Evolutionary conservation across 1,140 invertebrate genomes (phyloP), one percentile per base, ranked within the genome.

Genomic region (Portunus trituberculatus): DNA sequence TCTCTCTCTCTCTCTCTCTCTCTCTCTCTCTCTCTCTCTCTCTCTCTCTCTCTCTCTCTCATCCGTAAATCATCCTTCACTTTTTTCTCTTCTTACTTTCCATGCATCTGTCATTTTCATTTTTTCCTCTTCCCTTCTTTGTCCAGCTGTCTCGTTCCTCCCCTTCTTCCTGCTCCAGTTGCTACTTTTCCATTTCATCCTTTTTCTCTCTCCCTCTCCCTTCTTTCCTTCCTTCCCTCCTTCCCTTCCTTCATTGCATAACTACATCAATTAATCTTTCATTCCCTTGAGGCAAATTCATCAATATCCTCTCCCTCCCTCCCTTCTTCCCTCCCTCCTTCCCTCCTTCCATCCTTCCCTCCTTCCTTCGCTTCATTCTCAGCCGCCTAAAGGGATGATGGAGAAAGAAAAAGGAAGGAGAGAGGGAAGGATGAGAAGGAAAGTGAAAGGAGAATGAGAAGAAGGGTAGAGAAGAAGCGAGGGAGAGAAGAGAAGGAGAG

Each of bases 1-100:
- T 25, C 28, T 88, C 28, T 46, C 45, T 46, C 86, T 88, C 31
- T 46, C 45, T 88, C 86, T 88, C 86, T 46, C 45, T 39, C 87
- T 88, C 46, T 88, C 46, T 48, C 87, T 32, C 29, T 32, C 87
- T 48, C 87, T 32, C 29, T 28, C 46, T 48, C 87, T 32, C 29
- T 28, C 32, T 48, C 87, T 32, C 29, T n/a, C 67, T 76, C n/a
- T 76, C 20, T 76, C 67, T 76, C 20, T 76, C 67, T 76, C 12
- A 0, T 76, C n/a, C 6, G 1, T 76, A 25, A 20, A 7, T 76
- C 67, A 20, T n/a, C 25, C 67, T 76, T n/a, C 16, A 0, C n/a
- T 20, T 76, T 20, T n/a, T 7, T 76, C 20, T 76, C 67, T n/a
- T 8, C n/a, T n/a, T n/a, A 3, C 20, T 2, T n/a, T n/a, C 25